Conservation (phyloP, 64 coral and sea anemone species). For the Montipora cactus region DNA sequence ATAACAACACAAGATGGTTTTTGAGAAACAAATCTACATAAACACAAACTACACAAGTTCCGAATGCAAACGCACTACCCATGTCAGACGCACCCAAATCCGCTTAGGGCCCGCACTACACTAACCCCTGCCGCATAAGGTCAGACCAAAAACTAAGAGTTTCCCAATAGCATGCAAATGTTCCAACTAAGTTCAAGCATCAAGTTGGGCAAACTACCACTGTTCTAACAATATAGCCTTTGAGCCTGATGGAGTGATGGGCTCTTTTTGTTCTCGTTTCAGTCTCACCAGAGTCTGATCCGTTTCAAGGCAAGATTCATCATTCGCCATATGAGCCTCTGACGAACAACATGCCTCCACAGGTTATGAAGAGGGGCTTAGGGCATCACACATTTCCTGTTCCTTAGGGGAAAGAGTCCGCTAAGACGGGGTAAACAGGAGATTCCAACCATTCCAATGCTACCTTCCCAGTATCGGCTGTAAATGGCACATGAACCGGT, state of each 20-base stretch:
- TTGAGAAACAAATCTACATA: too few relatives aligned
- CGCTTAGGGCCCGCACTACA: too few relatives aligned
- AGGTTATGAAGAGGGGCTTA: neutral
- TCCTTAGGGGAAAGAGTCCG: neutral
- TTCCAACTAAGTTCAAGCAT: neutral
- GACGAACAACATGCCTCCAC: neutral
- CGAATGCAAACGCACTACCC: too few relatives aligned
- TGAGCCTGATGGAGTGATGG: neutral
- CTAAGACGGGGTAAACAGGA: neutral
- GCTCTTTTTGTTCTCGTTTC: neutral
- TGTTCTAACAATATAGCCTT: conserved; percentile 1
- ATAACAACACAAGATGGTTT: too few relatives aligned
- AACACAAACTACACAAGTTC: too few relatives aligned
- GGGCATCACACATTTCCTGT: neutral
- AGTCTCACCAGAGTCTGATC: neutral
- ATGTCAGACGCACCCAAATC: too few relatives aligned
- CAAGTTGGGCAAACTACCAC: neutral
- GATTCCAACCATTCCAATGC: conserved; percentile 2
- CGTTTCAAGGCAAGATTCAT: neutral
- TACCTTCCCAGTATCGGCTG: neutral
- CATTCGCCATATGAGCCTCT: neutral
- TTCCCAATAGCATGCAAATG: neutral
- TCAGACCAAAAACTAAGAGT: too few relatives aligned
- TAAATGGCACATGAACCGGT: neutral
- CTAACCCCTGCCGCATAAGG: too few relatives aligned